phyloP scores from a whole-genome alignment of 1,140 invertebrate genomes.

The Zaprionus tsacasi region DNA sequence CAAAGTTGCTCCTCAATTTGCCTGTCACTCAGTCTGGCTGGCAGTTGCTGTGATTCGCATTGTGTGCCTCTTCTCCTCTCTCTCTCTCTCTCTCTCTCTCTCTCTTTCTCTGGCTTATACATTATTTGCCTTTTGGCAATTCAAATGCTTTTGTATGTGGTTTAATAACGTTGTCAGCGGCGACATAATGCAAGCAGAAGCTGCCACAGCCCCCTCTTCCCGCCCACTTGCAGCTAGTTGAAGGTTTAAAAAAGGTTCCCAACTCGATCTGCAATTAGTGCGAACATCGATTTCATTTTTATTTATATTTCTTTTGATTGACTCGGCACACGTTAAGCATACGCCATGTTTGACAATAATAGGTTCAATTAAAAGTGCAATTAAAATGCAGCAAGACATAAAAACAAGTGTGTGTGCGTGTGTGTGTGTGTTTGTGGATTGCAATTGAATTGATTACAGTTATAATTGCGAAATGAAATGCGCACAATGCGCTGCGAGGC shows the following conservation, averaged over 20 bases:
- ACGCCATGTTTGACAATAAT: conserved; percentile 40
- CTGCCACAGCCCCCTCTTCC: neutral
- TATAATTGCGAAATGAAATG: conserved; percentile 49
- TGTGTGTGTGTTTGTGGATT: neutral
- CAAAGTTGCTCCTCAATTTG: conserved; percentile 54
- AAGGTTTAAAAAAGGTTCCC: neutral
- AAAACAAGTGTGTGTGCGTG: conserved; percentile 13
- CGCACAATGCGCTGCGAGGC: conserved; percentile 23
- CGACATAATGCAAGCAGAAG: neutral
- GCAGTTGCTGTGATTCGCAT: conserved; percentile 29
- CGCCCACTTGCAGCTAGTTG: neutral
- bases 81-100: neutral
- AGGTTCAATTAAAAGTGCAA: conserved; percentile 64
- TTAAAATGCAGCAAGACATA: conserved; percentile 47
- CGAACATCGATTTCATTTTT: neutral
- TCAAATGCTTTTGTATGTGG: conserved; percentile 27
- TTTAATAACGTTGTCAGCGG: conserved; percentile 15
- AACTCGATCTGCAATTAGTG: conserved; percentile 5
- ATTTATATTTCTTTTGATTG: conserved; percentile 11
- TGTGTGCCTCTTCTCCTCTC: neutral
- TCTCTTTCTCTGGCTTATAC: neutral
- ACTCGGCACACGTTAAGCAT: conserved; percentile 30
- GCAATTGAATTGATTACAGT: conserved; percentile 66
- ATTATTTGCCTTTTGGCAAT: conserved; percentile 26
- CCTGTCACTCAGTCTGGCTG: conserved; percentile 37